Conservation (phyloP, 2,797 vertebrate genomes). For the Florisuga fusca region DNA sequence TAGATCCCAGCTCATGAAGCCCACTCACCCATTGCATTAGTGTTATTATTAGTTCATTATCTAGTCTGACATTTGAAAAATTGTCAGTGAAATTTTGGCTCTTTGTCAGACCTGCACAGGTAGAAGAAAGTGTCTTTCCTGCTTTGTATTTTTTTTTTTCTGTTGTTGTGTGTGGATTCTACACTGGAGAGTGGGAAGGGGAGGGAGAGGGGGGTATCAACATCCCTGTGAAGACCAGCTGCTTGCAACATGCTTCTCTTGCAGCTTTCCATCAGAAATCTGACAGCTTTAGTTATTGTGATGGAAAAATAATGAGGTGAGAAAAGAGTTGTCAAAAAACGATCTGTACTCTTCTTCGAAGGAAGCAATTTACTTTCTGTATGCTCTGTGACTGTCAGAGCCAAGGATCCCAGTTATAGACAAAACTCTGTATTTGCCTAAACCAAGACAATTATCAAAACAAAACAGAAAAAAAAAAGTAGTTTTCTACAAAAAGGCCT, state of each 20-base stretch:
- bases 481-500: neutral
- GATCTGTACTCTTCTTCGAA: neutral
- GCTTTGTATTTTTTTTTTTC: neutral
- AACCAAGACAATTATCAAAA: neutral
- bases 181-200: neutral
- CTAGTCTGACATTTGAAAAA: neutral
- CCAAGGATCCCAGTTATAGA: neutral
- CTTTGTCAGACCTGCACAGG: neutral
- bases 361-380: constrained; percentile 30
- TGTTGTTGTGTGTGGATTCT: neutral
- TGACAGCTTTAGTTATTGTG: constrained; percentile 61
- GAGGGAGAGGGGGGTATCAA: neutral
- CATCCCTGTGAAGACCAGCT: constrained; percentile 20
- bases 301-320: constrained; percentile 61
- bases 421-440: neutral
- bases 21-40: neutral
- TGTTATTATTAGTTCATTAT: neutral
- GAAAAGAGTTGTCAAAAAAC: constrained; percentile 49
- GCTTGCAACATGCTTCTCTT: constrained; percentile 40
- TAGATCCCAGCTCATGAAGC: neutral
- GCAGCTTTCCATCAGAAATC: constrained; percentile 15
- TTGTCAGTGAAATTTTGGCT: neutral
- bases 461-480: neutral
- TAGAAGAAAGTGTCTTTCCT: neutral
- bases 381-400: neutral